Evolutionary conservation across 2,113 vertebrate genomes (phyloP).

Genomic region (Chloropsis hardwickii): DNA sequence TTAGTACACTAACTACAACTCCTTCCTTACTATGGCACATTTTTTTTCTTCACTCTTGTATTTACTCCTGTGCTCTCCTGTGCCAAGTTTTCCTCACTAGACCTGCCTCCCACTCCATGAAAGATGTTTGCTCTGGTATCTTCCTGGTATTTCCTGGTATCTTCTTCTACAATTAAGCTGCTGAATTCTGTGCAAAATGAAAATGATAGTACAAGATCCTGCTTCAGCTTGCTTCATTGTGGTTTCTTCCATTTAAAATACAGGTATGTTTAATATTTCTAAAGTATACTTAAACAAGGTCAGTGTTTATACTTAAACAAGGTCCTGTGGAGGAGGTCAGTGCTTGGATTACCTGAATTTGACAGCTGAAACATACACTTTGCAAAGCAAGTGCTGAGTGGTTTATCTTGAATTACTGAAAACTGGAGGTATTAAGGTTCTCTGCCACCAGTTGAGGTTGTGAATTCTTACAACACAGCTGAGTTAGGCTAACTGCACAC

Average conservation of each 20-base stretch:
- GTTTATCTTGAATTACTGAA: not conserved
- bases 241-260: not conserved
- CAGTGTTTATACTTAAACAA: not conserved
- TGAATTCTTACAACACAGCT: not conserved
- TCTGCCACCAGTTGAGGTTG: not conserved
- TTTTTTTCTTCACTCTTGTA: not conserved
- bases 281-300: not conserved
- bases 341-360: not conserved
- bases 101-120: not conserved
- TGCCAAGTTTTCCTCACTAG: not conserved
- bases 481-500: not conserved
- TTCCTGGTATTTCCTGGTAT: not conserved
- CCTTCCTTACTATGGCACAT: not conserved
- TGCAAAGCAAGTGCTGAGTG: not conserved
- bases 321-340: not conserved
- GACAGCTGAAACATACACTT: not conserved
- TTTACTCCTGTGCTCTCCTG: not conserved
- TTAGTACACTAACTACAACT: fast-evolving
- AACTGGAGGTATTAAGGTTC: not conserved
- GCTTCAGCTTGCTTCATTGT: not conserved
- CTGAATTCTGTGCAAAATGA: not conserved
- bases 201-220: not conserved
- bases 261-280: not conserved
- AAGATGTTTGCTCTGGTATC: not conserved
- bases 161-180: not conserved